These are phyloP conservation scores for Cistogaster globosa DNA, from an alignment of 2,888 invertebrate species.

Conservation along the genomic window DNA sequence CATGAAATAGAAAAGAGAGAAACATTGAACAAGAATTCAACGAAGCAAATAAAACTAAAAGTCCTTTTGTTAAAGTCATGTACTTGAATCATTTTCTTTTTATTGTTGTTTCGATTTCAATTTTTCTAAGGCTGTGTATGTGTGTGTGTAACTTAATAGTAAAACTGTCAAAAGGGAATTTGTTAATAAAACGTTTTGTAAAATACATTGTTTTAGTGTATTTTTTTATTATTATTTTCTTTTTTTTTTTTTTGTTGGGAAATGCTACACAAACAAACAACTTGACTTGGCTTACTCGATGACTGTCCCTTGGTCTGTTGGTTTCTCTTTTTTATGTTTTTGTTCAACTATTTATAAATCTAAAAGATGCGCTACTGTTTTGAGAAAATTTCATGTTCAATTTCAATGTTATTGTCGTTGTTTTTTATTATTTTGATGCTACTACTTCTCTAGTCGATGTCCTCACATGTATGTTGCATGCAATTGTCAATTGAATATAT, in stretches of 20 bases:
- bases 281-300: constrained; percentile 1
- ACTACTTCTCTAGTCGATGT: constrained; percentile 22
- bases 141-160: constrained; percentile 16
- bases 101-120: constrained; percentile 16
- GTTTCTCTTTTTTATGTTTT: constrained; percentile 2
- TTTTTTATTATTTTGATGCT: constrained; percentile 14
- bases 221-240: neutral
- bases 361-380: constrained; percentile 59
- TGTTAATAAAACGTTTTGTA: constrained; percentile 70
- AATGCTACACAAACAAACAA: constrained; percentile 1
- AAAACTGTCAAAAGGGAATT: constrained; percentile 70
- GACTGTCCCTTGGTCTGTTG: constrained; percentile 4
- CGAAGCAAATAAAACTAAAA: constrained; percentile 34
- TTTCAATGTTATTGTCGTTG: constrained; percentile 55
- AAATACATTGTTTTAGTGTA: constrained; percentile 53
- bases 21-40: constrained; percentile 8
- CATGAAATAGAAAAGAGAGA: constrained; percentile 26
- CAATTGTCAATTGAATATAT: constrained; percentile 71
- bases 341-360: constrained; percentile 20
- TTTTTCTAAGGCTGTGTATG: constrained; percentile 12
- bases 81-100: constrained; percentile 32
- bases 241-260: constrained; percentile 38
- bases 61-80: constrained; percentile 55
- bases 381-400: constrained; percentile 54
- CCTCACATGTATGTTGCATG: constrained; percentile 59